Percentiles rank a stretch among this genome's conserved stretches.
Evolutionary conservation across 2,113 vertebrate species (phyloP).

Genomic region (Poeciliopsis turrubarensis): DNA sequence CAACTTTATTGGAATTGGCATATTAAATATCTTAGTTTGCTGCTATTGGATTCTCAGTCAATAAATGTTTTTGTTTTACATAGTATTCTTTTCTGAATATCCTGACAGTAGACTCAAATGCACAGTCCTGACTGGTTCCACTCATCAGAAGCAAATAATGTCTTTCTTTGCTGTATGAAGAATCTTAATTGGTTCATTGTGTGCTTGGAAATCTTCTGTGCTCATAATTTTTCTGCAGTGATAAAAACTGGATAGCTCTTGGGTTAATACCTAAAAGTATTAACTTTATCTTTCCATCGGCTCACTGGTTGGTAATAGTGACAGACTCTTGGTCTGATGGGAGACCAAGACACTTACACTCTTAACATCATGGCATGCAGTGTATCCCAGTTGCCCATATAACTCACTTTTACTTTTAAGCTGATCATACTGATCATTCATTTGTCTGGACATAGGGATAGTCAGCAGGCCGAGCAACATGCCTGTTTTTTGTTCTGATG

Average conservation of each 20-base stretch:
- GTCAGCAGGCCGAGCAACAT: neutral
- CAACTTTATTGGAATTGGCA: no score
- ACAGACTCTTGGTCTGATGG: neutral
- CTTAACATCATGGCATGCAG: neutral
- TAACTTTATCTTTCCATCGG: neutral
- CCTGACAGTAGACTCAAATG: no score
- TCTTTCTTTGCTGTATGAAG: no score
- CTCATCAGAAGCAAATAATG: no score
- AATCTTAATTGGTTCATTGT: no score
- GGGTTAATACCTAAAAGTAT: neutral
- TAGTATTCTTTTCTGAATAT: no score
- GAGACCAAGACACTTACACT: neutral
- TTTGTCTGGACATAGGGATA: neutral
- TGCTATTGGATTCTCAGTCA: no score
- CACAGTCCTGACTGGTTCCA: no score
- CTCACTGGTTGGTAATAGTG: neutral
- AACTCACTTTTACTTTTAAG: neutral
- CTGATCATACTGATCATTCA: neutral
- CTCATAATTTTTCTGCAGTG: neutral
- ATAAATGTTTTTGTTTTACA: no score
- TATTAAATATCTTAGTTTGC: no score
- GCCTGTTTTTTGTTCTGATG: neutral
- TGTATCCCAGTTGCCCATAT: neutral
- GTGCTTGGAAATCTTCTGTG: neutral
- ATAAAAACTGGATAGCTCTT: slow-evolving; percentile 2